A percentile compares a stretch with the other conserved stretches of the same genome.
Conservation (phyloP, 1,140 invertebrate species). For the Drosophila sproati region DNA sequence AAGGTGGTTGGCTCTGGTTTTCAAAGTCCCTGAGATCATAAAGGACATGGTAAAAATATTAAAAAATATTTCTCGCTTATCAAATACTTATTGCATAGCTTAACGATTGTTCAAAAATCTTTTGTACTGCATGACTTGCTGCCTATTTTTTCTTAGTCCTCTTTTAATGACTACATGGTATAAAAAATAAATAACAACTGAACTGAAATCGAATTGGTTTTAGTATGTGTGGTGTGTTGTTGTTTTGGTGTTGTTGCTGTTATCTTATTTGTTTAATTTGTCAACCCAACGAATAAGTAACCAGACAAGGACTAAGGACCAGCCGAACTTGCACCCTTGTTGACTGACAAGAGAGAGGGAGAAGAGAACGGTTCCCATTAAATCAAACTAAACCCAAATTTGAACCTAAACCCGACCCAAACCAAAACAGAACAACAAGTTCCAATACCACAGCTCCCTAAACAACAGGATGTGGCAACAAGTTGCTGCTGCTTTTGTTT, state of each 20-base stretch:
- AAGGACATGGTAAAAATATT: too few relatives aligned
- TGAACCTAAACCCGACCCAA: conserved; percentile 5
- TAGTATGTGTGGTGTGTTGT: conserved; percentile 22
- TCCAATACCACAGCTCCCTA: background rate
- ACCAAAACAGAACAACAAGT: background rate
- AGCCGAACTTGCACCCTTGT: conserved; percentile 37
- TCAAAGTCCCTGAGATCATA: too few relatives aligned
- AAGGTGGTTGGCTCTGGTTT: too few relatives aligned
- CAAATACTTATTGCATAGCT: too few relatives aligned
- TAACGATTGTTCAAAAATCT: background rate
- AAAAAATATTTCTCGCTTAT: too few relatives aligned
- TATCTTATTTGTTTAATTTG: conserved; percentile 81
- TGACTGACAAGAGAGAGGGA: conserved; percentile 28
- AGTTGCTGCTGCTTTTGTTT: conserved; percentile 36
- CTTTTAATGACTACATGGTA: conserved; percentile 9
- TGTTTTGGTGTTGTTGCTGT: conserved; percentile 38
- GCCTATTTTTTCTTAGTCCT: too few relatives aligned
- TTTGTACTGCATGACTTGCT: background rate
- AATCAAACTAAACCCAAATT: conserved; percentile 34
- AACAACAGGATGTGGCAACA: conserved; percentile 35
- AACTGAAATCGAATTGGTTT: conserved; percentile 59
- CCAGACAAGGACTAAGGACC: background rate
- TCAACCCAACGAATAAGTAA: conserved; percentile 30
- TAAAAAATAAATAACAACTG: conserved; percentile 1
- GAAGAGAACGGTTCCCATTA: conserved; percentile 14